phyloP scores from a whole-genome alignment of 2,113 vertebrate genomes.

The Neofelis nebulosa region DNA sequence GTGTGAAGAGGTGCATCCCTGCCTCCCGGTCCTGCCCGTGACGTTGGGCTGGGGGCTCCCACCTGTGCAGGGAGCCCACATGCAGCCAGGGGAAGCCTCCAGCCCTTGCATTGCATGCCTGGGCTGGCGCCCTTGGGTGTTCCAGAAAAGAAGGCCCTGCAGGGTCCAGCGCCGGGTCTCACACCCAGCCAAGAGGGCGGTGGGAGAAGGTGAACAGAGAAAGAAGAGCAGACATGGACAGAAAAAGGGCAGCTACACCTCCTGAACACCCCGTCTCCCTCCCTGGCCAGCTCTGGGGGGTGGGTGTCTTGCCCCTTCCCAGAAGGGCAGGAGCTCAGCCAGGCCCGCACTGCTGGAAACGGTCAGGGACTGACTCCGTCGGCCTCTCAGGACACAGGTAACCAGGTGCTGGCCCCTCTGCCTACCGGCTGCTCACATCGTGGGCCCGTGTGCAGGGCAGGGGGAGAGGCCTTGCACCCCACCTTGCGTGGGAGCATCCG shows the following conservation, averaged over 20 bases:
- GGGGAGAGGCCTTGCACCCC: background rate
- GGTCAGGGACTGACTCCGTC: background rate
- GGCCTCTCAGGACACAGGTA: background rate
- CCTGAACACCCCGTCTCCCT: background rate
- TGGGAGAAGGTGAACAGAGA: background rate
- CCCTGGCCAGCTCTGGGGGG: too few species aligned
- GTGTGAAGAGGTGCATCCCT: background rate
- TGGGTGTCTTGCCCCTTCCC: background rate
- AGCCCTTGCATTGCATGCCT: background rate
- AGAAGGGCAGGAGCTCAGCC: background rate
- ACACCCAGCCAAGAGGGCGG: background rate
- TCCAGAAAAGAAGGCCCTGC: background rate
- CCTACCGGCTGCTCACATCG: rapidly evolving
- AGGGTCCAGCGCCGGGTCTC: too few species aligned
- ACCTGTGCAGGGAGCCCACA: background rate
- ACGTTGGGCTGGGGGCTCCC: too few species aligned
- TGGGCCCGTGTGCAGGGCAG: background rate
- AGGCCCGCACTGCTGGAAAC: background rate
- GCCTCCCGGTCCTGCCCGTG: too few species aligned
- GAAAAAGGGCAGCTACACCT: too few species aligned
- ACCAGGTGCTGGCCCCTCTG: background rate
- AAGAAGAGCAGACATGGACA: background rate
- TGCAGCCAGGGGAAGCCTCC: conserved; percentile 31
- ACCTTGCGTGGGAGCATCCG: background rate
- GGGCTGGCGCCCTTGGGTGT: conserved; percentile 38